Evolutionary conservation across 2,888 invertebrate genomes (phyloP), one percentile per base, ranked within the genome.

Genomic region (Teleiodes luculella): DNA sequence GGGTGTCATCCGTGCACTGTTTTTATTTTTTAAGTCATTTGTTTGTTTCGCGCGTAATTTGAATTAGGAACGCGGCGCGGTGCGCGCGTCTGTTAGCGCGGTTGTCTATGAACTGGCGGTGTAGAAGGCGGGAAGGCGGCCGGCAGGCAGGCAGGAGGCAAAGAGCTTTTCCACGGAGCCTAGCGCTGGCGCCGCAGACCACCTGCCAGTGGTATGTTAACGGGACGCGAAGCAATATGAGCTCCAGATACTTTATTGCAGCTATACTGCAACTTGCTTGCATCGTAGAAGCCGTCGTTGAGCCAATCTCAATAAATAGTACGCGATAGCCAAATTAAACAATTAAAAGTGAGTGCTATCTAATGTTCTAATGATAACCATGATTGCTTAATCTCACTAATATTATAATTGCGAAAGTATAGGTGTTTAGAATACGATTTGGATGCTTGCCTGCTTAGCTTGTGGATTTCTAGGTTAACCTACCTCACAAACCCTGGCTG

Each of bases 21-120:
- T 62, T 68, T 61, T 56, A 55, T 64, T 68, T 68, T 71, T 67
- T 58, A 57, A 65, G 59, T 67, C 63, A 72, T 73, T 66, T 63
- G 58, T 69, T 70, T 69, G 63, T 63, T 71, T 68, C 76, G 77
- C 78, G 77, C 71, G 71, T 54, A 61, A 64, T 58, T 64, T 51
- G 52, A 60, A 57, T 59, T 20, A 58, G 51, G 59, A 67, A 68
- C 64, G 72, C 66, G 60, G 62, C 62, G 61, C 59, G 55, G 58
- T 37, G 66, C 79, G 81, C 74, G 72, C 76, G 66, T 63, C 68
- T 63, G 59, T 31, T 18, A 16, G 71, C 77, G 76, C 80, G 77
- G 66, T 74, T 70, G 59, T 76, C 75, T 82, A 75, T 73, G 72
- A 65, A 85, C 86, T 86, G 81, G 80, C 36, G 49, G 13, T 5